phyloP scores from a whole-genome alignment of 2,113 vertebrate genomes.

The Callaeas wilsoni region DNA sequence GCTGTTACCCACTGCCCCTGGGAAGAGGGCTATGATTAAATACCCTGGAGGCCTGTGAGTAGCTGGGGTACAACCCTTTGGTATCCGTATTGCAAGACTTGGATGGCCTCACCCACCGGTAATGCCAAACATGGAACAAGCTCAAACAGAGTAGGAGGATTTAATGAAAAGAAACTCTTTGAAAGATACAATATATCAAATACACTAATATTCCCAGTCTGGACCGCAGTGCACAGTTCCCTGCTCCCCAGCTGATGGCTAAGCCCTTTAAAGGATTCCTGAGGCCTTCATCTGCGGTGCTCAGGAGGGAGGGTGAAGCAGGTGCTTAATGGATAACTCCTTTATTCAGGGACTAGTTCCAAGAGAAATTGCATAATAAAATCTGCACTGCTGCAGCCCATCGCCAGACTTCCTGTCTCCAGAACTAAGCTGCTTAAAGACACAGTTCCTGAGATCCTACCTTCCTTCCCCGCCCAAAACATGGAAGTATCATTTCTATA shows the following conservation, averaged over 20 bases:
- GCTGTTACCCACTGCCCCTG: neutral
- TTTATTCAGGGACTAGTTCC: slow-evolving; percentile 21
- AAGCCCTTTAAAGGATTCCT: neutral
- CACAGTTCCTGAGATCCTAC: neutral
- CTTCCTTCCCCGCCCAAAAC: neutral
- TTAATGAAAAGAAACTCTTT: neutral
- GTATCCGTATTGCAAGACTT: neutral
- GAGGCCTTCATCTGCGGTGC: neutral
- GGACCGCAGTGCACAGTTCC: neutral
- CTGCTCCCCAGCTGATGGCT: neutral
- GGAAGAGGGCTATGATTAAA: neutral
- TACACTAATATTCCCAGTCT: neutral
- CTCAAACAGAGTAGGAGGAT: neutral
- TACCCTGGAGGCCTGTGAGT: neutral
- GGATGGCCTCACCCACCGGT: neutral
- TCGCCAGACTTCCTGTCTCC: slow-evolving; percentile 40
- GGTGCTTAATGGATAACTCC: slow-evolving; percentile 32
- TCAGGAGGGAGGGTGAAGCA: neutral
- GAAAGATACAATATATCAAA: neutral
- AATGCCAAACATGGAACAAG: neutral
- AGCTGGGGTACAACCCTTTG: neutral
- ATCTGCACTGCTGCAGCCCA: slow-evolving; percentile 43
- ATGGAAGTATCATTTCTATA: slow-evolving; percentile 6
- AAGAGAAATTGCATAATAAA: slow-evolving; percentile 46
- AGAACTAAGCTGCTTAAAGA: slow-evolving; percentile 41